Evolutionary conservation across 2,888 invertebrate genomes (phyloP), one percentile per base, ranked within the genome.

Genomic region (Agriopis aurantiaria): DNA sequence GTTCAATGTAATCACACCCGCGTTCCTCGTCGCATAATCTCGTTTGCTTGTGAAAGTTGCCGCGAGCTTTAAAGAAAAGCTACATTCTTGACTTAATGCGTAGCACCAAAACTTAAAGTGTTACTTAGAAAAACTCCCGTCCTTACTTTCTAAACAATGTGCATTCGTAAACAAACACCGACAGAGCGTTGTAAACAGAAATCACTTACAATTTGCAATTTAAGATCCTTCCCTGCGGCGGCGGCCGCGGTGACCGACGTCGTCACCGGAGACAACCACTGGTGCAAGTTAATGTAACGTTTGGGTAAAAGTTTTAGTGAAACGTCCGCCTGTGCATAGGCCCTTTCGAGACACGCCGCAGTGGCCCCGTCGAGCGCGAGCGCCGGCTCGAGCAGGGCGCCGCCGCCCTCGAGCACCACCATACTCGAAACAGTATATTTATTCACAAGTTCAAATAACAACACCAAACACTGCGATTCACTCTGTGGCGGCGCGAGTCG

Each of bases 251-350:
- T 91, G 72, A 92, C 89, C 52, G 93, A 91, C 33, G 92, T 91
- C 78, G 97, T 96, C 85, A 96, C 95, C 79, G 98, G 98, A 86
- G 97, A 97, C 87, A 98, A 95, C 97, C 97, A 98, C 92, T 97
- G 97, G 92, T 98, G 98, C 89, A 98, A 95, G 95, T 97, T 97
- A 90, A 98, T 97, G 93, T 97, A 98, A 86, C 98, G 96, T 95
- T 98, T 98, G 86, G 97, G 97, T 93, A 98, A 96, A 95, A 98
- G 96, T 96, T 98, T 98, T 90, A 98, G 95, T 82, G 97, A 97
- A 85, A 97, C 96, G 83, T 97, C 96, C 81, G 97, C 96, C 91
- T 97, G 97, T 85, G 97, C 96, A 92, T 97, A 97, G 74, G 96
- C 96, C 75, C 96, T 96, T 90, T 97, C 97, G 88, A 97, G 93